phyloP scores from a whole-genome alignment of 2,113 vertebrate genomes.

The Chiloscyllium plagiosum region DNA sequence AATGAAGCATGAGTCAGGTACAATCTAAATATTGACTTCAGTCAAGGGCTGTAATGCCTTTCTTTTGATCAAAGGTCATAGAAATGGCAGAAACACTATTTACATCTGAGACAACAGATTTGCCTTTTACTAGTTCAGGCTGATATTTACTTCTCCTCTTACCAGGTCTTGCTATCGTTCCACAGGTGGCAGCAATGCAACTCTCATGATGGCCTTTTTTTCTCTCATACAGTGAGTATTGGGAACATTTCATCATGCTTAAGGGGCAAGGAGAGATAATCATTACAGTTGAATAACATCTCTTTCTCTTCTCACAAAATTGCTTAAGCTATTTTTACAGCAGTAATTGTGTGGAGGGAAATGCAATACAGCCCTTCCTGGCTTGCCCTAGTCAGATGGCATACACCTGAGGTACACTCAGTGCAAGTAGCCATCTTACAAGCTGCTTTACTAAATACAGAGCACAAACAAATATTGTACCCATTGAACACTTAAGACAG shows the following conservation, averaged over 20 bases:
- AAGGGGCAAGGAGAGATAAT: neutral
- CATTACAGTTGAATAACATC: neutral
- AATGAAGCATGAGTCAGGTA: neutral
- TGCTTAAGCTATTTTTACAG: no score
- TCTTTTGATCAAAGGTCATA: neutral
- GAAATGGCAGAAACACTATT: neutral
- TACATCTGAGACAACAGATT: neutral
- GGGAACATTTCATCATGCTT: neutral
- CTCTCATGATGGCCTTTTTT: neutral
- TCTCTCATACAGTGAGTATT: neutral
- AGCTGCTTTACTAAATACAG: no score
- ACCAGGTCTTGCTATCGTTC: neutral
- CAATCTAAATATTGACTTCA: neutral
- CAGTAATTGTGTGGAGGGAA: no score
- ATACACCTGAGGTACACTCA: no score
- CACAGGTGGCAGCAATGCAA: neutral
- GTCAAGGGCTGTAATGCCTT: neutral
- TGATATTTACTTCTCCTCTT: neutral
- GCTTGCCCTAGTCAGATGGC: no score
- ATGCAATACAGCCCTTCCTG: no score
- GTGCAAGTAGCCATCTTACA: no score
- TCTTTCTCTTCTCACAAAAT: neutral
- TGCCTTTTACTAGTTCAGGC: neutral
- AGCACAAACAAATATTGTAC: no score
- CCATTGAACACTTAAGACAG: no score